Conservation (phyloP, 2,888 invertebrate species). For the Tricholauxania praeusta region DNA sequence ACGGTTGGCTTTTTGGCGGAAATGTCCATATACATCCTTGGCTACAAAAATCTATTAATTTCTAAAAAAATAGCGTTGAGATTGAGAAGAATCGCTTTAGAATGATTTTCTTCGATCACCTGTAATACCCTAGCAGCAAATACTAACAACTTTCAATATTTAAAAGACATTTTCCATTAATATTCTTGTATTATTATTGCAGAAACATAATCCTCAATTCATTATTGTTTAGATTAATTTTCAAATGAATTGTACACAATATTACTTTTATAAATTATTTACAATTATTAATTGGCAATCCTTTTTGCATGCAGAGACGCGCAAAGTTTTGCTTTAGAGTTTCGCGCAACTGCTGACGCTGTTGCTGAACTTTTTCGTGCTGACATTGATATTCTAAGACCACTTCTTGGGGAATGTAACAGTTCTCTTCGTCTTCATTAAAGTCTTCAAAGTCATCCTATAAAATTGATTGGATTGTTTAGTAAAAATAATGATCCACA, state of each 20-base stretch:
- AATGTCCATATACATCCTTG: too few relatives aligned
- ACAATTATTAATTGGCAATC: conserved; percentile 51
- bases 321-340: conserved; percentile 86
- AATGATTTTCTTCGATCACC: too few relatives aligned
- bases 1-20: too few relatives aligned
- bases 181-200: conserved; percentile 27
- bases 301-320: conserved; percentile 74
- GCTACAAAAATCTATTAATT: too few relatives aligned
- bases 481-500: background rate
- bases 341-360: conserved; percentile 85
- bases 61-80: too few relatives aligned
- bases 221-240: background rate
- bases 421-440: conserved; percentile 81
- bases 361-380: conserved; percentile 80
- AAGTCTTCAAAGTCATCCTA: conserved; percentile 84
- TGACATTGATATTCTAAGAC: conserved; percentile 88
- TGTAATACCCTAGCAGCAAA: too few relatives aligned
- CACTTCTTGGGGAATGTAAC: conserved; percentile 86
- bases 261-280: conserved; percentile 42
- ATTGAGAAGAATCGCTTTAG: too few relatives aligned
- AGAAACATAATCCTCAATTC: conserved; percentile 26
- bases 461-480: conserved; percentile 18
- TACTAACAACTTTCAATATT: background rate
- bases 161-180: conserved; percentile 12
- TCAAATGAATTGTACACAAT: conserved; percentile 26